These are phyloP conservation scores for pig (Sus scrofa) DNA, from an alignment of 2,113 vertebrate species.

Conservation along the genomic window DNA sequence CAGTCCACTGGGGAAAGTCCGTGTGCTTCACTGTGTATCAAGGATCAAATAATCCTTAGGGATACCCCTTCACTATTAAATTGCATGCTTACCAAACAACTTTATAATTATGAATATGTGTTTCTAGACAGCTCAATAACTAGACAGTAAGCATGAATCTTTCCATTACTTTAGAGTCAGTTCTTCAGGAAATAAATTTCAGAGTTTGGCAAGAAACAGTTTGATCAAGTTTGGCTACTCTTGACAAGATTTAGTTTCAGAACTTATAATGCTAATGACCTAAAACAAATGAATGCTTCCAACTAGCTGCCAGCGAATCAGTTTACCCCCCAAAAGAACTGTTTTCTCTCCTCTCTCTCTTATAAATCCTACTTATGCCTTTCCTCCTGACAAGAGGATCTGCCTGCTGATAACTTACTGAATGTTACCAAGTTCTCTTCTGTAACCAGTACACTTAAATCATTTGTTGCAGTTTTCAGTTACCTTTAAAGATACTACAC, in stretches of 20 bases:
- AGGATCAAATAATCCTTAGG: not conserved
- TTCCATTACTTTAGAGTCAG: not conserved
- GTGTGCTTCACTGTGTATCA: not conserved
- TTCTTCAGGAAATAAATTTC: conserved; percentile 37
- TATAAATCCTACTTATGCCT: not conserved
- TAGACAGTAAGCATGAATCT: not conserved
- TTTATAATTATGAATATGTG: not conserved
- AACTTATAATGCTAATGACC: not conserved
- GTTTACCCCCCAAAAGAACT: not conserved
- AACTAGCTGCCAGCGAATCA: not conserved
- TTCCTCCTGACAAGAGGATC: conserved; percentile 52
- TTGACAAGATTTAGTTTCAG: conserved; percentile 59
- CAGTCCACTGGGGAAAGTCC: not conserved
- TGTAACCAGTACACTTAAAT: conserved; percentile 10
- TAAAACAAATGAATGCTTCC: conserved; percentile 51
- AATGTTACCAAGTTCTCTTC: conserved; percentile 34
- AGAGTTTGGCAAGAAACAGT: conserved; percentile 54
- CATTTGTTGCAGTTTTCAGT: conserved; percentile 48
- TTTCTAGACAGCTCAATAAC: not conserved
- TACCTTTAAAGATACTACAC: conserved; percentile 73
- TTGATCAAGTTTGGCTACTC: conserved; percentile 15
- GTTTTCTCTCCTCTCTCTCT: not conserved
- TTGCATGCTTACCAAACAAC: not conserved
- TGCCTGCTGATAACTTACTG: not conserved
- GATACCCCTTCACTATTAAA: not conserved